Conservation (phyloP, 1,140 invertebrate species). For the Sipha flava region DNA sequence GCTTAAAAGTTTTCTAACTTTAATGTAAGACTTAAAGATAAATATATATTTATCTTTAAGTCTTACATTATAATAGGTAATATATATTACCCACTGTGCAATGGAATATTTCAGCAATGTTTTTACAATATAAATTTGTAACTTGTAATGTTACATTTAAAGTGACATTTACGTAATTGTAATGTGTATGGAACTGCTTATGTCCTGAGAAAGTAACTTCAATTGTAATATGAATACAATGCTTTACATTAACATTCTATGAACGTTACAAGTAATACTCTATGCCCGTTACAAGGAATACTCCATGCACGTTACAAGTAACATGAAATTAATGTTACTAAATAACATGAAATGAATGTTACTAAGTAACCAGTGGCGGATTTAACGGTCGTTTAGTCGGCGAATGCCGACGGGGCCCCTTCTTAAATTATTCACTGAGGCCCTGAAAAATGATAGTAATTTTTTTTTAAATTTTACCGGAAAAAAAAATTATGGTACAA, state of each 20-base stretch:
- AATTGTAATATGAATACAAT: not conserved
- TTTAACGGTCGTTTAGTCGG: no score
- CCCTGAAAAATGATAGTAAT: no score
- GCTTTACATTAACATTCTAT: not conserved
- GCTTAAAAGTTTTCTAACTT: no score
- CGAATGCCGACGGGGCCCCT: no score
- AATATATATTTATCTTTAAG: no score
- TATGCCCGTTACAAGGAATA: not conserved
- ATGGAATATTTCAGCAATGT: not conserved
- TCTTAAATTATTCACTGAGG: no score
- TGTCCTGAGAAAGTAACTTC: not conserved
- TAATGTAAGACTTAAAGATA: no score
- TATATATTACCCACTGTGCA: not conserved
- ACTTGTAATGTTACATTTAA: not conserved
- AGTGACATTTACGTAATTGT: not conserved
- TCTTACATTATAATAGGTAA: no score
- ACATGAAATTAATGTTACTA: not conserved
- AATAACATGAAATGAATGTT: no score
- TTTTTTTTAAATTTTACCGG: no score
- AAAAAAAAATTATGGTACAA: no score
- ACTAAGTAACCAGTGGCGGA: no score
- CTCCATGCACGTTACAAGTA: not conserved
- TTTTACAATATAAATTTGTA: not conserved
- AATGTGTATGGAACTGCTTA: conserved; percentile 3
- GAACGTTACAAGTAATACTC: not conserved